phyloP scores from a whole-genome alignment of 2,113 vertebrate species.

The Tyto alba region DNA sequence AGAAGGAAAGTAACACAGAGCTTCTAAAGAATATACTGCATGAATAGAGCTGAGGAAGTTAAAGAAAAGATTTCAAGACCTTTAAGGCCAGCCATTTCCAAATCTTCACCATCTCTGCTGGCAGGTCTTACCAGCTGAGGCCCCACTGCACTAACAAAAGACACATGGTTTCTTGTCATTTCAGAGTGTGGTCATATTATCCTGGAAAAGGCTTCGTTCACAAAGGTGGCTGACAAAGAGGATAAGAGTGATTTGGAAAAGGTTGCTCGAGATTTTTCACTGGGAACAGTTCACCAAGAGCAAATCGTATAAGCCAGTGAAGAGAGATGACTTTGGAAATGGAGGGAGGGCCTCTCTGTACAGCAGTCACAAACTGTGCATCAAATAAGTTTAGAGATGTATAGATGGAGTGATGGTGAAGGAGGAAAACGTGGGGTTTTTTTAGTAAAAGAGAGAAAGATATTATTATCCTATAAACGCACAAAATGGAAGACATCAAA shows the following conservation, averaged over 20 bases:
- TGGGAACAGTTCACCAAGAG: background rate
- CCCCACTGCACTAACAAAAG: accelerated
- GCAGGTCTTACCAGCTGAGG: background rate
- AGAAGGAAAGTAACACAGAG: background rate
- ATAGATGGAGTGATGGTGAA: background rate
- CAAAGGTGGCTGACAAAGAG: background rate
- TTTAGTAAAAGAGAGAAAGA: background rate
- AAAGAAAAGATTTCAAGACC: background rate
- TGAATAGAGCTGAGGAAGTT: background rate
- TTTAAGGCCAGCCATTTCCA: background rate
- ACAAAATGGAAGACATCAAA: background rate
- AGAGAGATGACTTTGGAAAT: background rate
- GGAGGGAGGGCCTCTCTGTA: background rate
- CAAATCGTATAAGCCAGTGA: background rate
- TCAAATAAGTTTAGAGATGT: background rate
- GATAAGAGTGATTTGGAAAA: background rate
- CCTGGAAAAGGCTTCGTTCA: background rate
- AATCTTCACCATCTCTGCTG: background rate
- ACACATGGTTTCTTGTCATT: background rate
- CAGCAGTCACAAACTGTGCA: background rate
- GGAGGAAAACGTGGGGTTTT: background rate
- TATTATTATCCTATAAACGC: background rate
- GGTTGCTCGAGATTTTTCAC: background rate
- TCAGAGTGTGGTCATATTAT: background rate
- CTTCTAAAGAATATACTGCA: background rate